A percentile compares a stretch with the other conserved stretches of the same genome.
These are phyloP conservation scores for Vannuccia rotundouncinata DNA, from an alignment of 2,888 invertebrate genomes.

Conservation along the genomic window DNA sequence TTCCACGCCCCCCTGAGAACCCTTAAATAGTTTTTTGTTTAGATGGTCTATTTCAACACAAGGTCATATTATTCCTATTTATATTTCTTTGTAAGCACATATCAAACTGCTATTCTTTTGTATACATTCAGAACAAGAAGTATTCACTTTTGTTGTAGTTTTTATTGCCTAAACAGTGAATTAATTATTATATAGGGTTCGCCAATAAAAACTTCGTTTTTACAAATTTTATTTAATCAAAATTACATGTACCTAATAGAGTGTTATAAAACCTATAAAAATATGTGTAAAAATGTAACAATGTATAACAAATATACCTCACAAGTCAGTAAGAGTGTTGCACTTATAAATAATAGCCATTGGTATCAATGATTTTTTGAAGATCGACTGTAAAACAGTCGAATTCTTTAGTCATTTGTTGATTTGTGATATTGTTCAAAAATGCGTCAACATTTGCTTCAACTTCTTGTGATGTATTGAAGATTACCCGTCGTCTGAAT, in stretches of 20 bases:
- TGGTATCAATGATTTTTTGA: conserved; percentile 19
- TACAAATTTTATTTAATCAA: conserved; percentile 16
- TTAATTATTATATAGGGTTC: too few species aligned
- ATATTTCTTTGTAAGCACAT: too few species aligned
- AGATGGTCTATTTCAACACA: too few species aligned
- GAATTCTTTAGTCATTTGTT: conserved; percentile 23
- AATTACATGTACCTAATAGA: conserved; percentile 14
- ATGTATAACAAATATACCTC: conserved; percentile 23
- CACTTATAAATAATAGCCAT: conserved; percentile 26
- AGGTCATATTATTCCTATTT: too few species aligned
- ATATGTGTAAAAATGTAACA: conserved; percentile 21
- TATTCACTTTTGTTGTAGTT: too few species aligned
- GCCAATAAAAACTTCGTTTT: not conserved
- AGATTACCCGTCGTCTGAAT: conserved; percentile 20
- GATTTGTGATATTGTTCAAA: conserved; percentile 22
- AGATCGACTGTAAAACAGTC: conserved; percentile 8
- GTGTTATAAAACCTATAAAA: not conserved
- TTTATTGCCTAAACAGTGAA: too few species aligned
- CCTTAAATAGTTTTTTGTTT: too few species aligned
- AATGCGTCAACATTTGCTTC: conserved; percentile 20
- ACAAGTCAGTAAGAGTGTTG: conserved; percentile 4
- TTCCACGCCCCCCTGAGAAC: too few species aligned
- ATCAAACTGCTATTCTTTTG: too few species aligned
- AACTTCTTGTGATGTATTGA: conserved; percentile 11
- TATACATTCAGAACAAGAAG: too few species aligned